Base-by-base conservation (phyloP, 1,140 invertebrate species). In the Nomia melanderi region DNA sequence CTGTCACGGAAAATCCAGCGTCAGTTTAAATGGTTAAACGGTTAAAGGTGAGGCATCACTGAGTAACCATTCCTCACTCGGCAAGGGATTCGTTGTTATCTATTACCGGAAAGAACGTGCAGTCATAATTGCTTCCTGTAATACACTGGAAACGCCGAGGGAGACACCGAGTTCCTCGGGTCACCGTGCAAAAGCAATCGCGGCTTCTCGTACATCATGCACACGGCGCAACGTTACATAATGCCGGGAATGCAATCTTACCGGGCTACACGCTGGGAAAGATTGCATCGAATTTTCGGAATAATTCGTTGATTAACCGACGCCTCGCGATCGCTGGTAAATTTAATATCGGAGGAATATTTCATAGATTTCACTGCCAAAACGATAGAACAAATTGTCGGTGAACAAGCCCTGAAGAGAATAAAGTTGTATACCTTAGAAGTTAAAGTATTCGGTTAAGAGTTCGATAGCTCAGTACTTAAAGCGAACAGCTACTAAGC, bases 51-150 rank as follows among this genome's bases (percentile, higher is more conserved):
- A 29, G 6, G 11, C 11, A 62, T 8, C 23, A 2, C 23, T 62
- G 0, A 20, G 6, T 25, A 3, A 3, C 17, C 64, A 59, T 50
- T 59, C 64, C 47, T 59, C 64, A 23, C 64, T 7, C 25, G 12
- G 9, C 29, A 5, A 23, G 64, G 23, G 54, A 57, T 33, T 44
- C 27, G 64, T 47, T 12, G 54, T 76, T 76, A 76, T 76, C 54
- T 76, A 76, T 44, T 56, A 69, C 73, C 73, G 73, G 73, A 76
- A 76, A 76, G 73, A 69, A 76, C 73, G 17, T 76, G 54, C 65
- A 76, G 73, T 59, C 63, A 76, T 76, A 76, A 76, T 76, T 76
- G 73, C 73, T 76, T 76, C 73, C 73, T 57, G 73, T 69, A 76
- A 47, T 69, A 50, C 64, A 69, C 29, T 31, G 65, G 59, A 69